Conservation (phyloP, 2,888 invertebrate species). For the Esperia sulphurella region DNA sequence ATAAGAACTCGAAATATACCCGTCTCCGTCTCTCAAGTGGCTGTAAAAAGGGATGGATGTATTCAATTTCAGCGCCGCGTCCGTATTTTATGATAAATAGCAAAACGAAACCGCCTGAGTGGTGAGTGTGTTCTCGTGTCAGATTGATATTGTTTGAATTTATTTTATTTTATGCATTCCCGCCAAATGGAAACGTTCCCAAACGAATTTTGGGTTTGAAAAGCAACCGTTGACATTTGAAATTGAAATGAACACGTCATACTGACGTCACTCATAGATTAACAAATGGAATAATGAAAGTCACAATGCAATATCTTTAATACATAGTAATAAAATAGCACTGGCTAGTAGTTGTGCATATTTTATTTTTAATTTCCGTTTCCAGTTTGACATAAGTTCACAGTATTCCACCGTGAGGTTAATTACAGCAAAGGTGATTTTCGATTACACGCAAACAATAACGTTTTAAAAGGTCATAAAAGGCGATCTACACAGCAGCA, state of each 20-base stretch:
- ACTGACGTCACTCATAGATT: conserved; percentile 19
- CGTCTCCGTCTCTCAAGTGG: conserved; percentile 32
- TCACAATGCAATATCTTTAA: neutral
- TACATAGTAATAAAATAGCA: neutral
- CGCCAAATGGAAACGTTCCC: conserved; percentile 47
- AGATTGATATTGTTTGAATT: conserved; percentile 68
- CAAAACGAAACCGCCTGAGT: conserved; percentile 54
- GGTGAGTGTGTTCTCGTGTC: conserved; percentile 69
- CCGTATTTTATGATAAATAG: conserved; percentile 72
- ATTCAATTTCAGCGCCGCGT: conserved; percentile 53
- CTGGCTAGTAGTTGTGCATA: neutral
- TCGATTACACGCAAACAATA: conserved; percentile 53
- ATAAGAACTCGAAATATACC: conserved; percentile 26
- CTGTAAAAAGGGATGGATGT: conserved; percentile 32
- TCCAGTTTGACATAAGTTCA: neutral
- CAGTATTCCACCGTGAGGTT: conserved; percentile 32
- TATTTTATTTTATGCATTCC: conserved; percentile 63
- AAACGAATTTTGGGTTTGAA: conserved; percentile 18
- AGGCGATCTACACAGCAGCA: conserved; percentile 23
- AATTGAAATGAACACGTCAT: conserved; percentile 36
- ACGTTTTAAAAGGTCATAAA: conserved; percentile 50
- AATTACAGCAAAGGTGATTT: conserved; percentile 64
- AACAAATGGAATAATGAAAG: neutral
- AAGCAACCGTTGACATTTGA: conserved; percentile 29
- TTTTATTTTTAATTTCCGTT: conserved; percentile 4